Evolutionary conservation across 2,797 vertebrate species (phyloP), one percentile per base, ranked within the genome.

Genomic region (Chelidonichthys spinosus): DNA sequence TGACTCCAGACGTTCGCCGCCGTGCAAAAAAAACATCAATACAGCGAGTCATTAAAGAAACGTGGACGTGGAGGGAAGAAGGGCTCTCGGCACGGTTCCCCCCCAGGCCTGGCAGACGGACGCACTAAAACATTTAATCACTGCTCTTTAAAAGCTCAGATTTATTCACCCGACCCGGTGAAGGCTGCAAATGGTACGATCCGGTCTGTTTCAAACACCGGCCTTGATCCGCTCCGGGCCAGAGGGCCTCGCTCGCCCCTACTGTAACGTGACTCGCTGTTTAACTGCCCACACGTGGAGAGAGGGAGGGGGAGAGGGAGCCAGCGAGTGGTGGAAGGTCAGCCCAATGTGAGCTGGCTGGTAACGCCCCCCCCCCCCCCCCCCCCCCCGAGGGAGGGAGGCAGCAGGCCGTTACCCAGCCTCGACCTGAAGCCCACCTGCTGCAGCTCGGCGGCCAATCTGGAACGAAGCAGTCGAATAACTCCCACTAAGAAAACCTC

Each of bases 91-190:
- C 84, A 61, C 55, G 5, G 69, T 76, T 69, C 65, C 55, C 59
- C 74, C 85, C 70, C 42, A 85, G 63, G 56, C 69, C 54, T 2
- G 35, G 77, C 81, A 89, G 83, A 85, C 63, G 63, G 83, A 80
- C 18, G 77, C 79, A 79, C 72, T 86, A 89, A 89, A 93, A 87
- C 84, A 78, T 90, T 89, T 90, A 89, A 92, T 84, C 72, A 62
- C 80, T 9, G 33, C 85, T 89, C 81, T 87, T 91, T 87, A 89
- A 90, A 90, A 88, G 75, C 83, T 71, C 73, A 2, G 55, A 90
- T 92, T 90, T 91, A 91, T 88, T 85, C 82, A 66, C 75, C 81
- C 76, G 25, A 1, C 65, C 40, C 80, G 43, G 74, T 50, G 37
- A 84, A 77, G 72, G 78, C 82, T 81, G 78, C 63, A 81, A 85